Percentiles rank a stretch among this genome's conserved stretches.
Conservation (phyloP, 1,140 invertebrate species). For the Phymastichus coffea region DNA sequence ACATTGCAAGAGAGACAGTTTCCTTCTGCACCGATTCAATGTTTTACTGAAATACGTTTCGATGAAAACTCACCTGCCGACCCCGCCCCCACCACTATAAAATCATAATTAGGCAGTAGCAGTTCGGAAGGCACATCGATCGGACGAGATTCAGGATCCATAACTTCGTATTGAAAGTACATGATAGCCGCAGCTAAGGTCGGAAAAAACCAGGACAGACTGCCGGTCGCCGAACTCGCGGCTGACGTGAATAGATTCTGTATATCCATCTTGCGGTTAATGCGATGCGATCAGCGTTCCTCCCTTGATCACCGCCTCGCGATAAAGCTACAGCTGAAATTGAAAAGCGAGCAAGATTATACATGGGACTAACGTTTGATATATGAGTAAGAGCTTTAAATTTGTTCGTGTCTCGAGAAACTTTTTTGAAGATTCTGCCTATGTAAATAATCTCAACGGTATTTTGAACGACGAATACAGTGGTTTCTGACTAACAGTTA, state of each 20-base stretch:
- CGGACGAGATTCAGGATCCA: conserved; percentile 73
- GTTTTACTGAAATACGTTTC: not conserved
- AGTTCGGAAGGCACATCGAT: conserved; percentile 66
- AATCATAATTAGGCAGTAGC: conserved; percentile 75
- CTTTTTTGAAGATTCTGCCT: too few species aligned
- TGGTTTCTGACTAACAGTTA: too few species aligned
- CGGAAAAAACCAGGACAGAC: conserved; percentile 75
- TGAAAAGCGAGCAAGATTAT: too few species aligned
- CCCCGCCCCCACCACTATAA: conserved; percentile 89
- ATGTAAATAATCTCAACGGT: too few species aligned
- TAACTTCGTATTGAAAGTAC: conserved; percentile 78
- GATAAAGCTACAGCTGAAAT: too few species aligned
- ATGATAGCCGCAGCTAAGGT: conserved; percentile 76
- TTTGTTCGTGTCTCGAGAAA: too few species aligned
- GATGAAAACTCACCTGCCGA: conserved; percentile 73
- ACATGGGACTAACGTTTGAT: too few species aligned
- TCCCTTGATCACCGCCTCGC: too few species aligned
- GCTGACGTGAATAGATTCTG: conserved; percentile 45
- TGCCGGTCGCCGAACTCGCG: conserved; percentile 54
- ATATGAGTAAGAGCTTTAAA: too few species aligned
- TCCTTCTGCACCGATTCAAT: too few species aligned
- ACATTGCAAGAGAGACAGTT: not conserved
- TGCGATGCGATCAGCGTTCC: not conserved
- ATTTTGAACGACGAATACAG: too few species aligned
- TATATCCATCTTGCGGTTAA: conserved; percentile 40